Evolutionary conservation across 2,888 invertebrate species (phyloP), one percentile per base, ranked within the genome.

Genomic region (Odontomyia ornata): DNA sequence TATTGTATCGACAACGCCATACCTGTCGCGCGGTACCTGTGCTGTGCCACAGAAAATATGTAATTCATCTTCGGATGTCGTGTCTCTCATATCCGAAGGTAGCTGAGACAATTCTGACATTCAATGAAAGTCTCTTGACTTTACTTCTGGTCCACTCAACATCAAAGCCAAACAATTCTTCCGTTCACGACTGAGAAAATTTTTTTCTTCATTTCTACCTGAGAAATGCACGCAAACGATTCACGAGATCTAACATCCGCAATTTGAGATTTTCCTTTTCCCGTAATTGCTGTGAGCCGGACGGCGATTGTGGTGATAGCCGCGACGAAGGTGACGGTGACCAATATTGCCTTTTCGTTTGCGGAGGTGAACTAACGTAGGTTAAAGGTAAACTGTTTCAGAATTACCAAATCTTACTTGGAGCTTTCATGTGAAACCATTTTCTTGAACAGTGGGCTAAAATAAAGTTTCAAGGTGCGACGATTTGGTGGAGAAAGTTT

Each of bases 211-310:
- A 18, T 36, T 36, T 15, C 18, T 64, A 30, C 64, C 57, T 69
- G 60, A 28, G 46, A 46, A 75, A 57, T 36, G 76, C 76, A 78
- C 73, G 78, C 78, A 76, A 76, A 73, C 76, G 57, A 13, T 57
- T 36, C 60, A 57, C 60, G 73, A 36, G 65, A 76, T 73, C 69
- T 71, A 72, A 78, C 78, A 78, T 78, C 78, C 78, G 78, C 76
- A 78, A 78, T 78, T 72, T 72, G 64, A 76, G 72, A 65, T 71
- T 77, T 76, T 75, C 56, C 72, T 76, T 72, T 78, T 76, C 78
- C 72, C 76, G 78, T 76, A 71, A 78, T 72, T 76, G 57, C 47
- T 15, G n/a, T n/a, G 71, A 60, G 60, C 23, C 4, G 25, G 2
- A 25, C 15, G 52, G 15, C 60, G 60, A 60, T 60, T 2, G 15